Evolutionary conservation across 2,797 vertebrate genomes (phyloP), one percentile per base, ranked within the genome.

Genomic region (Erpetoichthys calabaricus): DNA sequence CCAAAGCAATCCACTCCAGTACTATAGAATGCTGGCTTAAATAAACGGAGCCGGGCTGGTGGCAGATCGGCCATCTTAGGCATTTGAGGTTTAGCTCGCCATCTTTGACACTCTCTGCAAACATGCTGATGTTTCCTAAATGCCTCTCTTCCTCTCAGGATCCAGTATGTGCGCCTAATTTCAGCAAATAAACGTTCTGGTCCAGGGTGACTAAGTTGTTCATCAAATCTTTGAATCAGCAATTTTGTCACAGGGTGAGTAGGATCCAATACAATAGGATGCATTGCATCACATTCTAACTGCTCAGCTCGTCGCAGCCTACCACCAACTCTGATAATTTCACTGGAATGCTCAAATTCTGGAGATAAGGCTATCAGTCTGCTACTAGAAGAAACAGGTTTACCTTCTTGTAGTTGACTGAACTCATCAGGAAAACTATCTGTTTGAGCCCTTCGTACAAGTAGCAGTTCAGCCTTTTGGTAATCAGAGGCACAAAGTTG

Each of bases 291-390:
- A 3, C 9, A 8, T 2, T 47, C 45, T 6, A 62, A 7, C 3
- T 3, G 4, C 2, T 44, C 47, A n/a, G 4, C 6, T 4, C 7
- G 10, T 1, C 41, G 8, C 1, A 66, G 56, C 1, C 55, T 8
- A 4, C 54, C 63, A 1, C 62, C 56, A 3, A 63, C 59, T 25
- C 54, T n/a, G 45, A 70, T 64, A 3, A 70, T 46, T 10, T 56
- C 41, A 1, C 5, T 7, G 2, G 4, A 6, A 4, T 8, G 3
- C 42, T 69, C 56, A 2, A 56, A 46, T 41, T 63, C 60, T 2
- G 60, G 58, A 3, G 60, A 7, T 1, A 68, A 57, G 5, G 57
- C 50, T 3, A 55, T 9, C 3, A 66, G 47, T 6, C 51, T n/a
- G 8, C 62, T 62, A 43, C 4, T 45, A n/a, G n/a, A n/a, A n/a